Conservation (phyloP, 2,113 vertebrate species). For the Eudyptes chrysolophus region DNA sequence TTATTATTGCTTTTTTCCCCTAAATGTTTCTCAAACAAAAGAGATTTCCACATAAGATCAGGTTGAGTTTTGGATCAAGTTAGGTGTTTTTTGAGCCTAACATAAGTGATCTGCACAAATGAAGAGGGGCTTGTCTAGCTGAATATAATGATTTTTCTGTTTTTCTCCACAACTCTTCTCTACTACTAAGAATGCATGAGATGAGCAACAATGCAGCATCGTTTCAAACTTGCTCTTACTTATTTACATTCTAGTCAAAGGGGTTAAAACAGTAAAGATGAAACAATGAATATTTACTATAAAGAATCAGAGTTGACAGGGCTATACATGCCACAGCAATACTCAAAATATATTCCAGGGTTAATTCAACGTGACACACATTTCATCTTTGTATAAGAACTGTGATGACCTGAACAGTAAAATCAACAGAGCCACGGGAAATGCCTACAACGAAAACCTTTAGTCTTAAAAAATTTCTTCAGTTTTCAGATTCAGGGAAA, state of each 20-base stretch:
- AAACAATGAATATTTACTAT: not conserved
- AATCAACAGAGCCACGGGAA: not conserved
- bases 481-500: not conserved
- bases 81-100: not conserved
- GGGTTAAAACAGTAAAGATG: not conserved
- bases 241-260: not conserved
- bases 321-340: not conserved
- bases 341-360: not conserved
- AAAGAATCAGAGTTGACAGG: not conserved
- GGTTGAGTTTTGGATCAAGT: not conserved
- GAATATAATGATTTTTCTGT: not conserved
- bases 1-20: not conserved
- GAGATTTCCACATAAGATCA: not conserved
- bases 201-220: not conserved
- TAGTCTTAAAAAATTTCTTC: not conserved
- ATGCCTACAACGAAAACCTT: not conserved
- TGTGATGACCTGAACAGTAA: not conserved
- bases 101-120: not conserved
- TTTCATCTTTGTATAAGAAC: not conserved
- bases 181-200: not conserved
- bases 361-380: not conserved
- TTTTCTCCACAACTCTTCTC: not conserved
- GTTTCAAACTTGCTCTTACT: not conserved
- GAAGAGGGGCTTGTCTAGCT: not conserved
- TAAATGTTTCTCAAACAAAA: not conserved